A percentile compares a stretch with the other conserved stretches of the same genome.
Conservation (phyloP, 1,140 invertebrate genomes). For the Brachionus paranguensis region DNA sequence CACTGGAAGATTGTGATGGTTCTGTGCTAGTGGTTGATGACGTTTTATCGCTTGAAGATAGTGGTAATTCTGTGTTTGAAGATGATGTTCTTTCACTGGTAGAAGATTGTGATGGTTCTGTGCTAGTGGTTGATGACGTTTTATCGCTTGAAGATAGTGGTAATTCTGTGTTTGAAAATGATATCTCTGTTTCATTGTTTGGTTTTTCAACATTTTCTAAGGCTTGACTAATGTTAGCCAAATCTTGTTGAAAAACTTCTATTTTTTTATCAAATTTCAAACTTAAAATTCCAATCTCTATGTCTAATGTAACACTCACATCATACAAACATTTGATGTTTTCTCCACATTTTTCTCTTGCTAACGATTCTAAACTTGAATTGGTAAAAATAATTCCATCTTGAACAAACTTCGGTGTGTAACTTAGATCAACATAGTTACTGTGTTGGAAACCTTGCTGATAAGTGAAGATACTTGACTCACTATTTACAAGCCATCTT, state of each 20-base stretch:
- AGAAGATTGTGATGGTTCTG: too few species aligned
- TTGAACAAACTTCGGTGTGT: not conserved
- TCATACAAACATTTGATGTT: slow-evolving; percentile 17
- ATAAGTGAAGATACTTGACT: not conserved
- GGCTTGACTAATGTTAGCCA: not conserved
- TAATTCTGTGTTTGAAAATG: too few species aligned
- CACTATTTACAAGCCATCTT: slow-evolving; percentile 15
- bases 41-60: too few species aligned
- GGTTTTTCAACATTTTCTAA: not conserved
- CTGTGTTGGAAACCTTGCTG: not conserved
- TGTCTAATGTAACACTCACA: not conserved
- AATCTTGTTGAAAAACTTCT: not conserved
- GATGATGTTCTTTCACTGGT: too few species aligned
- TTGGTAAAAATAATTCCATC: not conserved
- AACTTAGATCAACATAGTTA: not conserved
- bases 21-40: too few species aligned
- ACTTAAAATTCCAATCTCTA: not conserved
- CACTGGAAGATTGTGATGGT: too few species aligned
- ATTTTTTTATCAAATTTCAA: not conserved
- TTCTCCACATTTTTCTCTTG: not conserved
- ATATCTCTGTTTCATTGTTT: too few species aligned
- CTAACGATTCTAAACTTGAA: not conserved
- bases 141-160: too few species aligned
- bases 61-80: too few species aligned
- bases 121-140: too few species aligned